Evolutionary conservation across 2,888 invertebrate genomes (phyloP).

Genomic region (Cerastis rubricosa): DNA sequence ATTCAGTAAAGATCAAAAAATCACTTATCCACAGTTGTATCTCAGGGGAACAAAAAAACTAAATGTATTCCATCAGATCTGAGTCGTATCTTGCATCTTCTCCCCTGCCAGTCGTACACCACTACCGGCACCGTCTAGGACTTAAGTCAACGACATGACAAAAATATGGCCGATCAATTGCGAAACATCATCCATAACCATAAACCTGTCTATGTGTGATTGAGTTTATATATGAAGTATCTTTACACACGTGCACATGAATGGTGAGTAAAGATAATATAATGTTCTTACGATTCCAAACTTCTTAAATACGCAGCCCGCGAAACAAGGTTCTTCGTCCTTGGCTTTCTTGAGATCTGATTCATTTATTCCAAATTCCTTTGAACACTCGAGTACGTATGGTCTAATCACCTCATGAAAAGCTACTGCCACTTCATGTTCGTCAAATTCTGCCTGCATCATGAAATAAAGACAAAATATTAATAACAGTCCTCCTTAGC

Average conservation of each 20-base stretch:
- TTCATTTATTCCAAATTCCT: conserved; percentile 39
- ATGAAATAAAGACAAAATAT: not conserved
- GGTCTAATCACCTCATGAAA: conserved; percentile 43
- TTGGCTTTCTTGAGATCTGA: conserved; percentile 49
- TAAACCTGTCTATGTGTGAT: not conserved
- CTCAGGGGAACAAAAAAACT: not conserved
- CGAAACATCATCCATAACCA: not conserved
- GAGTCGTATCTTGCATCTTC: not conserved
- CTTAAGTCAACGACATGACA: not conserved
- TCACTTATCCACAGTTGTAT: not conserved
- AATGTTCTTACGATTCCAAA: conserved; percentile 59
- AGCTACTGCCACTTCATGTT: conserved; percentile 18
- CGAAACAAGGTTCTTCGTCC: conserved; percentile 56
- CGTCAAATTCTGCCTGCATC: conserved; percentile 35
- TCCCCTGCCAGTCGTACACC: not conserved
- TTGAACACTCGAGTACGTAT: conserved; percentile 49
- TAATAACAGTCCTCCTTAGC: not conserved
- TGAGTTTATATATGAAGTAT: not conserved
- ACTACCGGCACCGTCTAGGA: not conserved
- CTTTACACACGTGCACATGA: not conserved
- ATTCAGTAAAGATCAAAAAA: not conserved
- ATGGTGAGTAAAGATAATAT: not conserved
- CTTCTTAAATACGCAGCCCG: conserved; percentile 61
- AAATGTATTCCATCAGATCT: not conserved
- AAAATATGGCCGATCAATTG: not conserved